These are phyloP conservation scores for Cryptocheilus praepositus DNA, from an alignment of 2,888 invertebrate genomes.

Conservation along the genomic window DNA sequence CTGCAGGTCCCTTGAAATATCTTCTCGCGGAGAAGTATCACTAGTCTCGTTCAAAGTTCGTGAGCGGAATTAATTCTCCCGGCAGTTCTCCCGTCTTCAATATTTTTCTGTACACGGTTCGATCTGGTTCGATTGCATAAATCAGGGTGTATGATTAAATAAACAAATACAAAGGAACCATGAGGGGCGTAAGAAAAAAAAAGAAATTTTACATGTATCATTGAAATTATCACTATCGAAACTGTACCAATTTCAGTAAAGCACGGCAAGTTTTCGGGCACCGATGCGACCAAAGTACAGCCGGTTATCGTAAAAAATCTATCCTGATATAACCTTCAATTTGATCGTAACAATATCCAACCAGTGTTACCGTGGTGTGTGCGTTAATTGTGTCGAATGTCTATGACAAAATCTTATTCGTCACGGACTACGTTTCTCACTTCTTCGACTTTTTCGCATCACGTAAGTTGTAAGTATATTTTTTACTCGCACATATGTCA, in stretches of 20 bases:
- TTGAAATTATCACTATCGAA: slow-evolving; percentile 14
- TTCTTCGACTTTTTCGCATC: slow-evolving; percentile 24
- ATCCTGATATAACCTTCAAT: slow-evolving; percentile 37
- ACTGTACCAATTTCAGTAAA: background rate
- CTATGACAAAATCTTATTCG: slow-evolving; percentile 24
- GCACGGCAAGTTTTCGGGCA: background rate
- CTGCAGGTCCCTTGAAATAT: too few relatives aligned
- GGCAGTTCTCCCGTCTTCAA: slow-evolving; percentile 16
- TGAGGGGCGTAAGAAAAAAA: slow-evolving; percentile 52
- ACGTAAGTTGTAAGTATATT: slow-evolving; percentile 41
- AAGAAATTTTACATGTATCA: slow-evolving; percentile 34
- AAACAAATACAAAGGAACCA: slow-evolving; percentile 41
- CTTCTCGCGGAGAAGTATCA: too few relatives aligned
- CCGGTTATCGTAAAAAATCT: background rate
- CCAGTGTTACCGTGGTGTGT: slow-evolving; percentile 9
- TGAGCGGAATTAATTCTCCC: too few relatives aligned
- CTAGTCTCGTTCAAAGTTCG: too few relatives aligned
- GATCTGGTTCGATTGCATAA: slow-evolving; percentile 21
- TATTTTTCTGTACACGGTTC: slow-evolving; percentile 37
- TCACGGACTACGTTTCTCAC: slow-evolving; percentile 26
- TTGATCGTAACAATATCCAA: background rate
- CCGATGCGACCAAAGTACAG: background rate
- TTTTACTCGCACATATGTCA: background rate
- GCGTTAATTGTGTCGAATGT: slow-evolving; percentile 36
- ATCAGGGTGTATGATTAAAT: slow-evolving; percentile 17